Percentiles rank a stretch among this genome's conserved stretches.
phyloP scores from a whole-genome alignment of 2,888 invertebrate species.

The Calameuta idolon region DNA sequence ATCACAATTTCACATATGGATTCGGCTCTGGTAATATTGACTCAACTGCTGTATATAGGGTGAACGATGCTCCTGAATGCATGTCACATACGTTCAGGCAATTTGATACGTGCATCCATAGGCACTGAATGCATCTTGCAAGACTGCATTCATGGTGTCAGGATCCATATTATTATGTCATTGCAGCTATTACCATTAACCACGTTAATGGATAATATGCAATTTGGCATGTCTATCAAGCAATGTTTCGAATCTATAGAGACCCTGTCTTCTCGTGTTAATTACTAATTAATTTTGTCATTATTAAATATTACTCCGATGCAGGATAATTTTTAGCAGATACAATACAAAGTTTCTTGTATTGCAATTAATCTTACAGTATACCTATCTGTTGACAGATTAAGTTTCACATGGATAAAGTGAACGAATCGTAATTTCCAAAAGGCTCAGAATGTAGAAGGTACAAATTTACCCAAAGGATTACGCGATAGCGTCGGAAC shows the following conservation, averaged over 20 bases:
- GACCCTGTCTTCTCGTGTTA: background rate
- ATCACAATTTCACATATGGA: background rate
- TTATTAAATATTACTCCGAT: background rate
- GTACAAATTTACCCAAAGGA: background rate
- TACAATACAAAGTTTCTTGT: background rate
- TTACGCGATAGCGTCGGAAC: background rate
- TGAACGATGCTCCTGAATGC: background rate
- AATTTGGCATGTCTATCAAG: background rate
- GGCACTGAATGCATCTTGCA: background rate
- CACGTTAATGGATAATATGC: background rate
- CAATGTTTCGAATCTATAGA: background rate
- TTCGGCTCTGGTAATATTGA: background rate
- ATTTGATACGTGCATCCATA: background rate
- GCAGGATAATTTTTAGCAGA: background rate
- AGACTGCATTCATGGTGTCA: background rate
- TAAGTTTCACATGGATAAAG: background rate
- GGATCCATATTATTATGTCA: background rate
- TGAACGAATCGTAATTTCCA: background rate
- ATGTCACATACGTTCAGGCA: background rate
- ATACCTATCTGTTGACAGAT: background rate
- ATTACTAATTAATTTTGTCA: background rate
- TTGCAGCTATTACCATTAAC: background rate
- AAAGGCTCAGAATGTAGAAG: background rate
- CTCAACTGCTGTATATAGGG: background rate
- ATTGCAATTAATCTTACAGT: background rate